Evolutionary conservation across 2,113 vertebrate genomes (phyloP).

Genomic region (Megaceryle torquata): DNA sequence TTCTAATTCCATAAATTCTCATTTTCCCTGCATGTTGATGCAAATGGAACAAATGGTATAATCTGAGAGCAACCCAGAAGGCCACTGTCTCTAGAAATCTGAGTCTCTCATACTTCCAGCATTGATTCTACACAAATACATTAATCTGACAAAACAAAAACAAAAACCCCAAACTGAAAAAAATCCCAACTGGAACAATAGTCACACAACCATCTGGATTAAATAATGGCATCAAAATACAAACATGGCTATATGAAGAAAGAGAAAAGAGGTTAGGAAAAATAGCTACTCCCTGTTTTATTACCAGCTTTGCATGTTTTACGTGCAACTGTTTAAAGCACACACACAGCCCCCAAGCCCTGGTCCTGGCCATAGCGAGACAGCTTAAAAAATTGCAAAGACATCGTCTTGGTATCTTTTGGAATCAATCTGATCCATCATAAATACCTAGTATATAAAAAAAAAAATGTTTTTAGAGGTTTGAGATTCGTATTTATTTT

Average conservation of each 20-base stretch:
- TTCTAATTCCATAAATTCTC: not conserved
- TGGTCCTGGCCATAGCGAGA: not conserved
- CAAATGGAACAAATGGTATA: not conserved
- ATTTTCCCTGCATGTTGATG: not conserved
- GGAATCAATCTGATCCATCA: not conserved
- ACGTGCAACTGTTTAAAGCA: not conserved
- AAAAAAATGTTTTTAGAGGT: not conserved
- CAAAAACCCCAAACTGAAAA: not conserved
- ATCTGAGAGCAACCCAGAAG: not conserved
- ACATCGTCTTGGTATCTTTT: not conserved
- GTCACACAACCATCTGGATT: not conserved
- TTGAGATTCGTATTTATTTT: not conserved
- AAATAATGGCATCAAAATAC: not conserved
- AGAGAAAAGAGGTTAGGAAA: not conserved
- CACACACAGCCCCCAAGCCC: not conserved
- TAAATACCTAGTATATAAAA: rapidly evolving
- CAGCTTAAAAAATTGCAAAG: not conserved
- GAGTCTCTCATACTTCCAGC: not conserved
- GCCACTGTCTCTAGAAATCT: not conserved
- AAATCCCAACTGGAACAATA: not conserved
- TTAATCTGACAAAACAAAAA: not conserved
- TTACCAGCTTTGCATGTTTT: not conserved
- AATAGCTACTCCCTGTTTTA: not conserved
- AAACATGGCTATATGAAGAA: not conserved
- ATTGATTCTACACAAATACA: not conserved